phyloP scores from a whole-genome alignment of 2,113 vertebrate genomes.

The Zapornia atra region DNA sequence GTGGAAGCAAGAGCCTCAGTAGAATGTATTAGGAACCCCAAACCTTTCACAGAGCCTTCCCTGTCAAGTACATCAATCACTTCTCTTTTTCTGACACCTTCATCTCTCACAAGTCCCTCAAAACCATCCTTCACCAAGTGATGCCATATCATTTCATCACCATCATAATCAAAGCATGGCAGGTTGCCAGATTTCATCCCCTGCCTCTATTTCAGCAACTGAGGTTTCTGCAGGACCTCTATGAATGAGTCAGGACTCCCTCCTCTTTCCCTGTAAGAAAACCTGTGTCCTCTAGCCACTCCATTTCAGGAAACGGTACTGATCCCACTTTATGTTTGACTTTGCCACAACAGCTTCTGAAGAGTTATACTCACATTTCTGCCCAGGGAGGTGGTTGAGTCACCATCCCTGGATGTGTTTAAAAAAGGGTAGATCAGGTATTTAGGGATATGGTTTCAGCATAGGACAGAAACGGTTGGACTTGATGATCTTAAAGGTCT shows the following conservation, averaged over 20 bases:
- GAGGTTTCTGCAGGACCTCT: neutral
- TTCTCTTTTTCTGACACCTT: neutral
- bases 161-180: no score
- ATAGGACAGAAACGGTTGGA: no score
- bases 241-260: neutral
- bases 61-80: rapidly evolving
- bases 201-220: neutral
- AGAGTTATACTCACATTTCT: neutral
- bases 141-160: neutral
- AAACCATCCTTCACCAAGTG: neutral
- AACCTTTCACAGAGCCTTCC: neutral
- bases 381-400: no score
- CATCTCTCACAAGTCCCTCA: neutral
- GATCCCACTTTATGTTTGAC: neutral
- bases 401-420: no score
- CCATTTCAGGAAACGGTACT: neutral
- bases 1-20: neutral
- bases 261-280: neutral
- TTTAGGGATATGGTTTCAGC: no score
- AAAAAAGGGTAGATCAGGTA: no score
- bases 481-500: no score
- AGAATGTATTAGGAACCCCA: neutral
- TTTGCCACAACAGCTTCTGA: neutral
- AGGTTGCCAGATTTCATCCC: neutral
- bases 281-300: neutral